Conservation (phyloP, 2,113 vertebrate species). For the Ahaetulla prasina region DNA sequence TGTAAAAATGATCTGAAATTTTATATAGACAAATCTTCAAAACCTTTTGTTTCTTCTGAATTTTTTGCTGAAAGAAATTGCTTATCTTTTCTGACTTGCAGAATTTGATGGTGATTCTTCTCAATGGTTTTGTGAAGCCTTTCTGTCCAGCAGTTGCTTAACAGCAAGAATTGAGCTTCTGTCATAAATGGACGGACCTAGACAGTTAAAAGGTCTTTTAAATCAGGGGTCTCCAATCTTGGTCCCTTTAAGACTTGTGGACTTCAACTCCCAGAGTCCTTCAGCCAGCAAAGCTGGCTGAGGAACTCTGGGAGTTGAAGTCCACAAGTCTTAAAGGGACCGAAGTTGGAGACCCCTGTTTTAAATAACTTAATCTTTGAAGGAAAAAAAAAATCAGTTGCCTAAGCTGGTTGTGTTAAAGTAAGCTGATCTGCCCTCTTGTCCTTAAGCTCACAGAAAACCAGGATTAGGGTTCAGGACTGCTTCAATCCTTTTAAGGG, state of each 20-base stretch:
- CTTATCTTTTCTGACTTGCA: neutral
- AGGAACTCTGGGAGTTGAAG: no score
- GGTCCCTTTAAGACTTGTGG: no score
- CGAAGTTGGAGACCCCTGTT: no score
- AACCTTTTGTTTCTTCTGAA: neutral
- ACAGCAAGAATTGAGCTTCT: neutral
- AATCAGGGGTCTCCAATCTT: no score
- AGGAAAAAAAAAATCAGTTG: neutral
- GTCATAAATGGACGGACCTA: neutral
- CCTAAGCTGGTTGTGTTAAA: neutral
- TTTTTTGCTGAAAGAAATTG: neutral
- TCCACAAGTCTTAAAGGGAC: no score
- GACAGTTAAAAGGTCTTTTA: neutral
- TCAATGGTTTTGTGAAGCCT: neutral
- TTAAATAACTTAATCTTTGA: neutral
- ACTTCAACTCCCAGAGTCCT: no score
- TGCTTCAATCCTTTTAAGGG: neutral
- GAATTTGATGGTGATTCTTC: neutral
- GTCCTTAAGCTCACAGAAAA: neutral
- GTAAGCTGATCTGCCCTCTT: neutral
- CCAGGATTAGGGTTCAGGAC: neutral
- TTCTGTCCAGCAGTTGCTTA: neutral
- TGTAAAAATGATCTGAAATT: neutral
- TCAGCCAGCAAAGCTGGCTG: no score
- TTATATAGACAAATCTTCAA: neutral